phyloP scores from a whole-genome alignment of 2,797 vertebrate species.

The Carcharodon carcharias region DNA sequence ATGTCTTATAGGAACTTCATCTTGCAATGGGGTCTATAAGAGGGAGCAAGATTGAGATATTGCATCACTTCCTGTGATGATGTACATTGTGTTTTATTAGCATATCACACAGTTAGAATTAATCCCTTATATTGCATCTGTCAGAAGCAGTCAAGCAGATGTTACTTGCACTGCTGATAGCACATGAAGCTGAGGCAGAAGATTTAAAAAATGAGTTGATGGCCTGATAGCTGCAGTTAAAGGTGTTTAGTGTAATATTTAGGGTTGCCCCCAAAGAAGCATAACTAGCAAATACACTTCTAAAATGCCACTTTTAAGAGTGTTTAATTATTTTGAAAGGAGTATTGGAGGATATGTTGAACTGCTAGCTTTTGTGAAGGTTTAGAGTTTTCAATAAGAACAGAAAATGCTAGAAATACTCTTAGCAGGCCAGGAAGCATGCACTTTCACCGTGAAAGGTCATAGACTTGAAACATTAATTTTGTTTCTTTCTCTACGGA shows the following conservation, averaged over 20 bases:
- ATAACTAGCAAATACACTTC: not conserved
- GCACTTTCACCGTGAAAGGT: too few species aligned
- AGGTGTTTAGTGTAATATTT: not conserved
- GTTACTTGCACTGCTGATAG: not conserved
- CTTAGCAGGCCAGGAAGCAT: not conserved
- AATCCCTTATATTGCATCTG: too few species aligned
- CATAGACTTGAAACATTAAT: not conserved
- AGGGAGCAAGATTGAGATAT: too few species aligned
- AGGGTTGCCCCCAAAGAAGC: not conserved
- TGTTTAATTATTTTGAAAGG: not conserved
- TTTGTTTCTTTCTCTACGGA: not conserved
- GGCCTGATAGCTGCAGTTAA: not conserved
- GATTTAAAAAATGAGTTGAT: not conserved
- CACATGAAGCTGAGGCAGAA: not conserved
- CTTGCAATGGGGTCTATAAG: too few species aligned
- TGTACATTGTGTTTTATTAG: too few species aligned
- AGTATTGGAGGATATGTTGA: not conserved
- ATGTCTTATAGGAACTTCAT: too few species aligned
- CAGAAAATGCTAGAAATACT: not conserved
- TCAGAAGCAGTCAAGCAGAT: slow-evolving; percentile 2
- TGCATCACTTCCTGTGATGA: too few species aligned
- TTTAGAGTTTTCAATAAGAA: not conserved
- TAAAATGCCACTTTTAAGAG: not conserved
- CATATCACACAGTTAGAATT: too few species aligned
- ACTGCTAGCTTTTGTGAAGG: not conserved